Percentiles rank a stretch among this genome's conserved stretches.
These are phyloP conservation scores for Haliclystus octoradiatus DNA, from an alignment of 30 jellyfish, hydroid and myxozoan genomes.

Conservation along the genomic window DNA sequence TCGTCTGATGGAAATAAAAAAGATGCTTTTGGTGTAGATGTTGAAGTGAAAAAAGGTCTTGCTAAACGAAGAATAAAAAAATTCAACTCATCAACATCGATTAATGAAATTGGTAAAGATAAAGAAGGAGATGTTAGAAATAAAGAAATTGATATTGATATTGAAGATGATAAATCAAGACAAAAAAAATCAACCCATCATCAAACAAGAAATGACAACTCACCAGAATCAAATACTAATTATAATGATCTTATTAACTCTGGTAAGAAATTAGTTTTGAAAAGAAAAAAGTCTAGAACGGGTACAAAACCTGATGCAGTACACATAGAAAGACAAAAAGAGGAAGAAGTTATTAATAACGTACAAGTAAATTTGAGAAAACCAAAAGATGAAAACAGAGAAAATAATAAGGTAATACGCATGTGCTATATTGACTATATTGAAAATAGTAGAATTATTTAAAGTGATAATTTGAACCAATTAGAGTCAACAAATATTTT, in stretches of 20 bases:
- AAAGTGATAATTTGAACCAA: no score
- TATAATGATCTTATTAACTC: constrained; percentile 27
- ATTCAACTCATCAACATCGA: neutral
- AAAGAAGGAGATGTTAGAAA: neutral
- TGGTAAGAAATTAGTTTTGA: constrained; percentile 39
- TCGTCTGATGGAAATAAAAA: no score
- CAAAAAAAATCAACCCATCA: no score
- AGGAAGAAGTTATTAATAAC: neutral
- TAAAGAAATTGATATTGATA: neutral
- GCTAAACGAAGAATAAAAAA: neutral
- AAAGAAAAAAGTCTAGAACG: constrained; percentile 31
- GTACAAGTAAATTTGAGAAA: no score
- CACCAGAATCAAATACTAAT: neutral
- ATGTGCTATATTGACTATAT: no score
- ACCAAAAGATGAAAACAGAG: no score
- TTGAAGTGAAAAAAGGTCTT: constrained; percentile 3
- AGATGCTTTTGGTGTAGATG: no score
- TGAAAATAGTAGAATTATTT: no score
- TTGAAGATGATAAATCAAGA: neutral
- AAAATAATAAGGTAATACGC: no score
- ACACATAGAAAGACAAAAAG: neutral
- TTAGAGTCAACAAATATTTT: no score
- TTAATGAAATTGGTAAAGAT: neutral
- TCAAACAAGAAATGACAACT: neutral
- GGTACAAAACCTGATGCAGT: constrained; percentile 7